phyloP scores from a whole-genome alignment of 2,797 vertebrate species.

The Anolis apletophallus region DNA sequence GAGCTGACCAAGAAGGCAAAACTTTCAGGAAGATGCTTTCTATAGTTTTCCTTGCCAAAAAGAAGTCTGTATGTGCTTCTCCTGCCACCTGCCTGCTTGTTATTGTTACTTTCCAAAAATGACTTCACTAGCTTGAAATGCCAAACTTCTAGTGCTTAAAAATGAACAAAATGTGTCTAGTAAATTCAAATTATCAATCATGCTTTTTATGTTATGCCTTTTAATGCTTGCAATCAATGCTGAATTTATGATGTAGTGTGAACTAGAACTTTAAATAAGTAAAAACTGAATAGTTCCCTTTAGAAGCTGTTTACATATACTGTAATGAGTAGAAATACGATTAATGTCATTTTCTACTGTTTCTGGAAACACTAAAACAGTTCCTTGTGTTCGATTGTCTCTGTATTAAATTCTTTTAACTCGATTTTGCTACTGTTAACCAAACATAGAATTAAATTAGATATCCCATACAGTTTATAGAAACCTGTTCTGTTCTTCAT shows the following conservation, averaged over 20 bases:
- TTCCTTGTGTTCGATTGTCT: not conserved
- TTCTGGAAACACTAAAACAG: not conserved
- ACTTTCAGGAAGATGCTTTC: not conserved
- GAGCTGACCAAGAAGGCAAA: not conserved
- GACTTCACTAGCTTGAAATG: not conserved
- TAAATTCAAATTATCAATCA: not conserved
- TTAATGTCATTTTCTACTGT: not conserved
- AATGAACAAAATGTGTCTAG: not conserved
- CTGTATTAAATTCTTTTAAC: not conserved
- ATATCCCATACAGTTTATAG: not conserved
- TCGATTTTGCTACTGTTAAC: not conserved
- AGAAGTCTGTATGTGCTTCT: conserved; percentile 12
- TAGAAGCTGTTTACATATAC: not conserved
- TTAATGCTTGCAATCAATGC: not conserved
- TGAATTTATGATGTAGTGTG: not conserved
- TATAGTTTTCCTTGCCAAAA: not conserved
- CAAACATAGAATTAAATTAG: not conserved
- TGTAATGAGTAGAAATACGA: not conserved
- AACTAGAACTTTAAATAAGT: not conserved
- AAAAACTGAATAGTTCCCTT: not conserved
- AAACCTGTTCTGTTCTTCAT: not conserved
- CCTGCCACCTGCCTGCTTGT: conserved; percentile 32
- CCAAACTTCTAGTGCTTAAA: not conserved
- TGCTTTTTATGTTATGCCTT: not conserved
- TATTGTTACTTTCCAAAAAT: not conserved